phyloP scores from a whole-genome alignment of 2,797 vertebrate genomes.

The Atherinosoma microstoma region DNA sequence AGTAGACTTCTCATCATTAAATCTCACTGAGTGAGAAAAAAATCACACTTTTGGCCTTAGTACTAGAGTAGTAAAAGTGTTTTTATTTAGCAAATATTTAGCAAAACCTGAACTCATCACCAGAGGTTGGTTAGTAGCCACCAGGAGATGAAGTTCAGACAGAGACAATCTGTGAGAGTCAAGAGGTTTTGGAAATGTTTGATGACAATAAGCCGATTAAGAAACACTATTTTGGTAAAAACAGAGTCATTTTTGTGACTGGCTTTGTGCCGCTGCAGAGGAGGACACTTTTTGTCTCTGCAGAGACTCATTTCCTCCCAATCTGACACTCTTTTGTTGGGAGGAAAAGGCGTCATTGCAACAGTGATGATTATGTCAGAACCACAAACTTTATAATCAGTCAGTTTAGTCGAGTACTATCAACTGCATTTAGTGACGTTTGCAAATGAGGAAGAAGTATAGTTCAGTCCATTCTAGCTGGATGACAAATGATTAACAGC shows the following conservation, averaged over 20 bases:
- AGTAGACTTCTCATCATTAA: neutral
- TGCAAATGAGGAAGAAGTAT: neutral
- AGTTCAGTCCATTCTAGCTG: slow-evolving; percentile 4
- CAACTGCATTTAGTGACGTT: neutral
- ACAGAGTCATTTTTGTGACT: neutral
- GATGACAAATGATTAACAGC: neutral
- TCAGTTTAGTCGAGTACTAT: slow-evolving; percentile 17
- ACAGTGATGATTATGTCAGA: slow-evolving; percentile 12
- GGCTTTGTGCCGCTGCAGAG: slow-evolving; percentile 1
- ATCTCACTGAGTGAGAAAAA: neutral
- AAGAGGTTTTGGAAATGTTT: slow-evolving; percentile 1
- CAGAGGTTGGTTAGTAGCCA: neutral
- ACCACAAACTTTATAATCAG: slow-evolving; percentile 12
- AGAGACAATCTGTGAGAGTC: slow-evolving; percentile 3
- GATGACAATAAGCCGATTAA: slow-evolving; percentile 15
- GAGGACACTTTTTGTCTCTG: slow-evolving; percentile 8
- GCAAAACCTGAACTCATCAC: neutral
- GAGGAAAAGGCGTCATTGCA: neutral
- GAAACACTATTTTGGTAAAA: slow-evolving; percentile 21
- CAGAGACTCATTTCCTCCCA: slow-evolving; percentile 11
- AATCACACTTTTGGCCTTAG: neutral
- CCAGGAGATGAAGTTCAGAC: neutral
- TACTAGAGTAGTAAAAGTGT: neutral
- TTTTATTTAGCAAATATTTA: slow-evolving; percentile 10
- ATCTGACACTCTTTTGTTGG: neutral